Percentiles rank a stretch among this genome's conserved stretches.
These are phyloP conservation scores for Crioceris asparagi DNA, from an alignment of 2,888 invertebrate species.

Conservation along the genomic window DNA sequence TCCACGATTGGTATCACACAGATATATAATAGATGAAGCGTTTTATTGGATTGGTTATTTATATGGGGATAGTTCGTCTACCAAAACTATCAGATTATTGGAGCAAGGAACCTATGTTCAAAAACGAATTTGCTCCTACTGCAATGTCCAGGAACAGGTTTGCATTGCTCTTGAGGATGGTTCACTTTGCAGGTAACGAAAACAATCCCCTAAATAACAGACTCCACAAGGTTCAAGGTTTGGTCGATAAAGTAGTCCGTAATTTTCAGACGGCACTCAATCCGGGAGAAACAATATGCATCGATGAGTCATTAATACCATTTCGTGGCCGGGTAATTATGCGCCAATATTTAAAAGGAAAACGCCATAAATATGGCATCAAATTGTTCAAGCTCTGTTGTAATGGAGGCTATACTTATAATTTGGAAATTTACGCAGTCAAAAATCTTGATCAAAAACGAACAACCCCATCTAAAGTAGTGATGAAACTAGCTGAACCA, in stretches of 20 bases:
- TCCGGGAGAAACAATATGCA: conserved; percentile 6
- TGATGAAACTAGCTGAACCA: conserved; percentile 5
- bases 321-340: conserved; percentile 5
- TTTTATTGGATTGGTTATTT: conserved; percentile 6
- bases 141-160: conserved; percentile 3
- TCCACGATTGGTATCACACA: conserved; percentile 11
- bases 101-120: conserved; percentile 15
- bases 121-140: conserved; percentile 5
- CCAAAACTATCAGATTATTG: conserved; percentile 22
- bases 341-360: conserved; percentile 4
- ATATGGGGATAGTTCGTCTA: conserved; percentile 20
- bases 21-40: conserved; percentile 7
- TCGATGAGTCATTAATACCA: conserved; percentile 5
- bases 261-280: conserved; percentile 7
- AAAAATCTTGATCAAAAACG: conserved; percentile 8
- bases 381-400: conserved; percentile 5
- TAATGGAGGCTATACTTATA: conserved; percentile 6
- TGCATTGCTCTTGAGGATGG: conserved; percentile 4
- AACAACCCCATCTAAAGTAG: conserved; percentile 4
- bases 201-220: conserved; percentile 5
- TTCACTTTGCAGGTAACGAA: conserved; percentile 4
- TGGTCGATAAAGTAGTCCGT: conserved; percentile 7
- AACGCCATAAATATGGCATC: conserved; percentile 4
- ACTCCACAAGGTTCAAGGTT: conserved; percentile 6
- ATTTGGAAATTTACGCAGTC: conserved; percentile 6